phyloP scores from a whole-genome alignment of 2,888 invertebrate genomes.

The Clivina fossor region DNA sequence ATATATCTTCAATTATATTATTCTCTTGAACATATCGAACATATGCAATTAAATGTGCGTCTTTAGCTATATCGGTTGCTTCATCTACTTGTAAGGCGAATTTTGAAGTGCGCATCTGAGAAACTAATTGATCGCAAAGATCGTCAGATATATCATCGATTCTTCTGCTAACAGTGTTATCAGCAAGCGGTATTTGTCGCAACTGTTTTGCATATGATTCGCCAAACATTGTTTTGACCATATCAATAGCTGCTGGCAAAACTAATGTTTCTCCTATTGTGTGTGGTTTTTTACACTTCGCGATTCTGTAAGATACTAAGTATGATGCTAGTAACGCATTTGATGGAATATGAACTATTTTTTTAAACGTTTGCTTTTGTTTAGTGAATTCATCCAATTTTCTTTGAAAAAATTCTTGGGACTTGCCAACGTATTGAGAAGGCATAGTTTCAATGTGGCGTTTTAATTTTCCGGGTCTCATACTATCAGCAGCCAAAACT shows the following conservation, averaged over 20 bases:
- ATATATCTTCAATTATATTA: conserved; percentile 20
- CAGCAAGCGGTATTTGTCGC: conserved; percentile 48
- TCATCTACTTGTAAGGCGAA: conserved; percentile 44
- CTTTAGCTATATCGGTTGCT: conserved; percentile 42
- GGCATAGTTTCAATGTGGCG: conserved; percentile 35
- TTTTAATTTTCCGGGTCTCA: conserved; percentile 36
- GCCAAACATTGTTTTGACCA: conserved; percentile 36
- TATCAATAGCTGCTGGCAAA: conserved; percentile 37
- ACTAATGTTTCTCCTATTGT: conserved; percentile 33
- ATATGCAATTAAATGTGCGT: conserved; percentile 42
- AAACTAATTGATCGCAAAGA: conserved; percentile 28
- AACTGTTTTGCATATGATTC: conserved; percentile 34
- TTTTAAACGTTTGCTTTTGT: conserved; percentile 31
- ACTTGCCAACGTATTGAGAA: conserved; percentile 34
- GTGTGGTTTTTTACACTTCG: conserved; percentile 35
- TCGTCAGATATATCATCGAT: conserved; percentile 32
- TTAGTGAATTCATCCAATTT: conserved; percentile 33
- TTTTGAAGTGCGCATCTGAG: conserved; percentile 25
- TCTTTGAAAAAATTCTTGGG: conserved; percentile 34
- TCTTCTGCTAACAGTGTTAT: conserved; percentile 29
- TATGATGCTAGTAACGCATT: conserved; percentile 34
- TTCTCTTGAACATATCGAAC: conserved; percentile 26
- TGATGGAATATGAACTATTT: conserved; percentile 26
- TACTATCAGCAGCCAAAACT: conserved; percentile 36
- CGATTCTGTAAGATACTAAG: conserved; percentile 34